These are phyloP conservation scores for Lutjanus erythropterus DNA, from an alignment of 2,113 vertebrate species.

Conservation along the genomic window DNA sequence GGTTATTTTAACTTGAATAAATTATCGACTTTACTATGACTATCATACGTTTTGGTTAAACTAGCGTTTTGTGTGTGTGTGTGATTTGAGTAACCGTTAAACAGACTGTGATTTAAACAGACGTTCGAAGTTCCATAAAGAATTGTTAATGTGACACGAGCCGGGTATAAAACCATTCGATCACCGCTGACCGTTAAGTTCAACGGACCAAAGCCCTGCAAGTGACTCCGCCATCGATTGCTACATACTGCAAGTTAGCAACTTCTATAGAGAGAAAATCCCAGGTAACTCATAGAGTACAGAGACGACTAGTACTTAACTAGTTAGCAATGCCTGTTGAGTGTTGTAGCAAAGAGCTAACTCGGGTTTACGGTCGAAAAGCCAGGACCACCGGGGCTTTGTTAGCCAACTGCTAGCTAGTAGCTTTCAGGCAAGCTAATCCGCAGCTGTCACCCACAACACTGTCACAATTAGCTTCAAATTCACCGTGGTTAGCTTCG, in stretches of 20 bases:
- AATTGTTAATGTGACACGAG: not conserved
- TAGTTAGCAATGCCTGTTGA: not conserved
- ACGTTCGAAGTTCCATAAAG: no score
- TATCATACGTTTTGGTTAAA: not conserved
- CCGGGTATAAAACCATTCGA: no score
- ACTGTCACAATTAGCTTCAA: constrained; percentile 21
- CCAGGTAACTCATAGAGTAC: not conserved
- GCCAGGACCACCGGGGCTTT: constrained; percentile 56
- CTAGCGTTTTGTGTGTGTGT: not conserved
- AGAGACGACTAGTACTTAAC: no score
- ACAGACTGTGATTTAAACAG: no score
- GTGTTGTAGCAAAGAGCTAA: constrained; percentile 32
- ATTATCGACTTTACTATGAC: not conserved
- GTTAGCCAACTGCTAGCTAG: constrained; percentile 66
- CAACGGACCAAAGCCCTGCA: not conserved
- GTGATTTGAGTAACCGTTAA: not conserved
- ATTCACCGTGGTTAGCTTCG: not conserved
- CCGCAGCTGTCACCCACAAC: constrained; percentile 69
- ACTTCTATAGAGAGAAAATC: not conserved
- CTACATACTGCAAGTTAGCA: not conserved
- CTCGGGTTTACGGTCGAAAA: constrained; percentile 14
- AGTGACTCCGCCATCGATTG: not conserved
- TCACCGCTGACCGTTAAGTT: not conserved
- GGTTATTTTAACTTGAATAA: not conserved
- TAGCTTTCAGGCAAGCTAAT: constrained; percentile 57